phyloP scores from a whole-genome alignment of 2,113 vertebrate genomes.

The Myocastor coypus region DNA sequence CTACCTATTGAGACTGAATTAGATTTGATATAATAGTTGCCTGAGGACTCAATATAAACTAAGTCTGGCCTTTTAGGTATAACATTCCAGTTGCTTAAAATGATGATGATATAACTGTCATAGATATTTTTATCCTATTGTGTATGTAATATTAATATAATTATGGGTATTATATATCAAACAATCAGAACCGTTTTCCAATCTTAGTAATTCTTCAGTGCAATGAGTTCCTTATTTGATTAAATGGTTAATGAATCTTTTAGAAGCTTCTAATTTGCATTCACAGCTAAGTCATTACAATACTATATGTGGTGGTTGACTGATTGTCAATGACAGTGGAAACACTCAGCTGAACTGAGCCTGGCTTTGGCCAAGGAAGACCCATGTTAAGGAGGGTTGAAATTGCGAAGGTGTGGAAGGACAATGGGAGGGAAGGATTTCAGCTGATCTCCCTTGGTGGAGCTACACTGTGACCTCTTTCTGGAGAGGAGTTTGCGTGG shows the following conservation, averaged over 20 bases:
- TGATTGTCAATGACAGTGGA: neutral
- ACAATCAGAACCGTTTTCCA: neutral
- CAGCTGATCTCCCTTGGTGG: neutral
- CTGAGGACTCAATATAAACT: neutral
- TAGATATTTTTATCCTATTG: neutral
- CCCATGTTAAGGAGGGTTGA: neutral
- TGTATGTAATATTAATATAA: neutral
- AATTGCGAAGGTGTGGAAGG: neutral
- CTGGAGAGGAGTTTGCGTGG: neutral
- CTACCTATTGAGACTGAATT: neutral
- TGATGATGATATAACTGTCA: neutral
- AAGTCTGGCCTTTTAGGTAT: neutral
- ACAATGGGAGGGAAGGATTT: neutral
- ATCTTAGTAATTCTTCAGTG: neutral
- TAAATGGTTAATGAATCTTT: constrained; percentile 51
- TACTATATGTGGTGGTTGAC: neutral
- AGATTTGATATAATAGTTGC: neutral
- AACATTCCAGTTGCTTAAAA: neutral
- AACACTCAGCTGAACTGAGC: neutral
- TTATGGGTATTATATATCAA: neutral
- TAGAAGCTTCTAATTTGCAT: constrained; percentile 52
- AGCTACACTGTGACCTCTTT: neutral
- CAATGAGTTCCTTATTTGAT: constrained; percentile 18
- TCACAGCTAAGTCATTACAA: constrained; percentile 43
- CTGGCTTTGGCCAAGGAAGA: neutral